phyloP scores from a whole-genome alignment of 2,113 vertebrate species.

The Nesoenas mayeri region DNA sequence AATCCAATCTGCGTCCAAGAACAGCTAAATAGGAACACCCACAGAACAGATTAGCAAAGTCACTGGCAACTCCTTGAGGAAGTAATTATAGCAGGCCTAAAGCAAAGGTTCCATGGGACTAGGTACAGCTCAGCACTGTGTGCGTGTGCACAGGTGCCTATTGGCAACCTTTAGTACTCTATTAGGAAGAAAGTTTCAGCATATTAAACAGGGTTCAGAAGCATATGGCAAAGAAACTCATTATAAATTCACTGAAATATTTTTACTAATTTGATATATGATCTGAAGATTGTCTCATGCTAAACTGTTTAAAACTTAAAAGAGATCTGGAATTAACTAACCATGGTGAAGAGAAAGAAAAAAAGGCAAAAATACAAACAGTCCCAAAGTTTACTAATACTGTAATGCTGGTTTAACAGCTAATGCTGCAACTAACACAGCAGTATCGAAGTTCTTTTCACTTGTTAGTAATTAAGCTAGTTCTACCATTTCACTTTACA shows the following conservation, averaged over 20 bases:
- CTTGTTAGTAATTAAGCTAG: background rate
- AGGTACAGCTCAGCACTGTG: background rate
- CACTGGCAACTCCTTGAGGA: background rate
- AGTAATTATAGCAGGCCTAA: background rate
- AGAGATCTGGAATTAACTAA: background rate
- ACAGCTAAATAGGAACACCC: background rate
- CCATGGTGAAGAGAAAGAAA: background rate
- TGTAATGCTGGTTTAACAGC: background rate
- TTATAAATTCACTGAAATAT: background rate
- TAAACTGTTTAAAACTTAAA: background rate
- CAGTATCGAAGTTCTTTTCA: background rate
- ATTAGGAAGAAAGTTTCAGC: background rate
- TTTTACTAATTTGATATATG: background rate
- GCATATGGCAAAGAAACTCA: background rate
- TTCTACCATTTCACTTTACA: background rate
- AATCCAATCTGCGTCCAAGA: background rate
- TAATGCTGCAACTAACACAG: background rate
- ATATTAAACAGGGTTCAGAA: background rate
- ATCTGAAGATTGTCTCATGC: background rate
- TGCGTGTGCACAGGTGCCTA: background rate
- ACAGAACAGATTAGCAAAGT: fast-evolving
- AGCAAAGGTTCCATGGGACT: background rate
- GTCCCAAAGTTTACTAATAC: background rate
- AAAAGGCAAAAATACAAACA: background rate
- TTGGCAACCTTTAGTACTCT: background rate